A percentile compares a stretch with the other conserved stretches of the same genome.
Evolutionary conservation across 2,888 invertebrate species (phyloP).

Genomic region (Drosophila anceps): DNA sequence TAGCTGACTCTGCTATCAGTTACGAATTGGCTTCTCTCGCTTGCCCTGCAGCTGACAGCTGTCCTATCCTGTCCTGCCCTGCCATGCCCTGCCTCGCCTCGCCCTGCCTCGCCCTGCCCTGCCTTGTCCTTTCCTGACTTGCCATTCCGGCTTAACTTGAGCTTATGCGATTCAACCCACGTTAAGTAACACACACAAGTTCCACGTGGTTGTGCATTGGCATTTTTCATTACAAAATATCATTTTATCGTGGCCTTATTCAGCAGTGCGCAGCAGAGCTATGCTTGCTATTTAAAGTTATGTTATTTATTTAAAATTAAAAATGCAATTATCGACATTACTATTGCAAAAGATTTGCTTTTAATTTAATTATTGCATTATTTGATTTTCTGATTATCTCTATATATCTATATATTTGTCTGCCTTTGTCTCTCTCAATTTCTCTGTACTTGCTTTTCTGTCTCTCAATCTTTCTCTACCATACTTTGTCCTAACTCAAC

Average conservation of each 20-base stretch:
- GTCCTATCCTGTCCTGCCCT: neutral
- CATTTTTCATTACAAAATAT: neutral
- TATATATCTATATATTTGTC: neutral
- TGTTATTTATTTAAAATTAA: neutral
- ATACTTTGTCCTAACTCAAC: no score
- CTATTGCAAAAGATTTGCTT: neutral
- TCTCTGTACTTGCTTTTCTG: neutral
- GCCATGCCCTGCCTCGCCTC: constrained; percentile 2
- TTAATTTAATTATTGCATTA: neutral
- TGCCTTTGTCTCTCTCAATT: neutral
- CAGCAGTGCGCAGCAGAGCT: neutral
- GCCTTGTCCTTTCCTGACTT: constrained; percentile 9
- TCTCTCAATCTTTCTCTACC: neutral
- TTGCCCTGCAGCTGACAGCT: constrained; percentile 55
- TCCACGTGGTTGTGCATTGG: constrained; percentile 2
- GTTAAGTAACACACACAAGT: constrained; percentile 8
- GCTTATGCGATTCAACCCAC: constrained; percentile 24
- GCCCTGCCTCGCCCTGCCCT: constrained; percentile 36
- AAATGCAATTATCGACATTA: neutral
- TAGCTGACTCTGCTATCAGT: constrained; percentile 16
- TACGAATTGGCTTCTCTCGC: constrained; percentile 37
- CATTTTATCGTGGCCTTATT: neutral
- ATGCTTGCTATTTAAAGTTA: neutral
- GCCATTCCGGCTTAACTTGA: constrained; percentile 27
- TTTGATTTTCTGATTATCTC: neutral